Conservation (phyloP, 2,888 invertebrate genomes). For the Hyposoter didymator region DNA sequence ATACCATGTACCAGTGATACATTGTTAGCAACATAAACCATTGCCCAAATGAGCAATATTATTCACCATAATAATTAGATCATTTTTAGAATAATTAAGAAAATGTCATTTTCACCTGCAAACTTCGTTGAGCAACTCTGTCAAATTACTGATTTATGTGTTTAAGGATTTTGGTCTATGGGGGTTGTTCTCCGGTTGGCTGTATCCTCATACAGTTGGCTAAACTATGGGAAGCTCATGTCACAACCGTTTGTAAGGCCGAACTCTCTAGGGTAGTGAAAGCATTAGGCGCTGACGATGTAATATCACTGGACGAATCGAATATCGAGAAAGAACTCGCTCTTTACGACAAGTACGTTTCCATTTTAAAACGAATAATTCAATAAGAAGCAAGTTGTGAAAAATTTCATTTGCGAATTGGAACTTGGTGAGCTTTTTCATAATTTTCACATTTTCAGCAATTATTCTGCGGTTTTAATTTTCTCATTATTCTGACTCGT, state of each 20-base stretch:
- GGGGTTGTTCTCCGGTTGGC: conserved; percentile 87
- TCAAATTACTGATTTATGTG: conserved; percentile 33
- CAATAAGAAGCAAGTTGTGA: no score
- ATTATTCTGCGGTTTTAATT: not conserved
- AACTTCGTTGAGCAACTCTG: conserved; percentile 2
- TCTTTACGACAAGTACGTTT: conserved; percentile 78
- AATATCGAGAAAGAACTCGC: conserved; percentile 79
- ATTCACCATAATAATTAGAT: no score
- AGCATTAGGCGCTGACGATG: conserved; percentile 86
- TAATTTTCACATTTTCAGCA: not conserved
- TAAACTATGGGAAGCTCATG: conserved; percentile 86
- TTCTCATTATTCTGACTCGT: not conserved
- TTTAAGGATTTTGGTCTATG: conserved; percentile 86
- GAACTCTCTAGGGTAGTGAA: conserved; percentile 86
- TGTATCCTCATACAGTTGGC: conserved; percentile 87
- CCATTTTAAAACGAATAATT: not conserved
- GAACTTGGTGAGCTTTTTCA: not conserved
- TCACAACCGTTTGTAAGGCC: conserved; percentile 85
- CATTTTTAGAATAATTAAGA: no score
- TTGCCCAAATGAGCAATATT: no score
- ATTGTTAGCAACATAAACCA: no score
- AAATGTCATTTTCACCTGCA: no score
- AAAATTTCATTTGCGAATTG: no score
- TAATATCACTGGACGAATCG: conserved; percentile 83
- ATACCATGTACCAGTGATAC: no score